phyloP scores from a whole-genome alignment of 2,888 invertebrate species.

The Drosophila diplacantha region DNA sequence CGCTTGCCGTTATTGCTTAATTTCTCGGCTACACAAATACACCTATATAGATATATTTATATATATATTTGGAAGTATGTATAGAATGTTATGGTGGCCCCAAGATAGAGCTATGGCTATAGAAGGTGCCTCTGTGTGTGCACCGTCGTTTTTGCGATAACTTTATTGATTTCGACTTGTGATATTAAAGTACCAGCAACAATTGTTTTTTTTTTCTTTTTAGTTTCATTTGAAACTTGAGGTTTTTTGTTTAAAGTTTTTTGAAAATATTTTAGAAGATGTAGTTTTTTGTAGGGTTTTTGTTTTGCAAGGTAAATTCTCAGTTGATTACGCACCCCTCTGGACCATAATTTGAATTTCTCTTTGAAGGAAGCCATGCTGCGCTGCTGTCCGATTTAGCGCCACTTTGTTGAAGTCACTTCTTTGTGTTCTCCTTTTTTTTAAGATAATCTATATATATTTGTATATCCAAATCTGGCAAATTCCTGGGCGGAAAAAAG shows the following conservation, averaged over 20 bases:
- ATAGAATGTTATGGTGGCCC: conserved; percentile 2
- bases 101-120: conserved; percentile 7
- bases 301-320: conserved; percentile 1
- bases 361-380: conserved; percentile 77
- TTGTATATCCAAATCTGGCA: background rate
- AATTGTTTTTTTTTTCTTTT: conserved; percentile 24
- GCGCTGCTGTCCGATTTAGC: conserved; percentile 40
- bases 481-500: conserved; percentile 1
- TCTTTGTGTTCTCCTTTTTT: background rate
- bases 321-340: conserved; percentile 74
- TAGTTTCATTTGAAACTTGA: background rate
- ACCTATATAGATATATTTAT: background rate
- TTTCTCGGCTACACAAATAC: conserved; percentile 28
- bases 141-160: conserved; percentile 51
- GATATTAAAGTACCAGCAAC: conserved; percentile 51
- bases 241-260: background rate
- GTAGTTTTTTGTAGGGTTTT: too few relatives aligned
- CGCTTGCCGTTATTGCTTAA: conserved; percentile 40
- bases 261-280: too few relatives aligned
- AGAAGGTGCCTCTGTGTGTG: conserved; percentile 21
- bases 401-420: conserved; percentile 43
- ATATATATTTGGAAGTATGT: background rate
- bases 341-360: conserved; percentile 77
- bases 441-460: background rate
- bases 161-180: conserved; percentile 72